Evolutionary conservation across 2,888 invertebrate species (phyloP).

Genomic region (Phortica magna): DNA sequence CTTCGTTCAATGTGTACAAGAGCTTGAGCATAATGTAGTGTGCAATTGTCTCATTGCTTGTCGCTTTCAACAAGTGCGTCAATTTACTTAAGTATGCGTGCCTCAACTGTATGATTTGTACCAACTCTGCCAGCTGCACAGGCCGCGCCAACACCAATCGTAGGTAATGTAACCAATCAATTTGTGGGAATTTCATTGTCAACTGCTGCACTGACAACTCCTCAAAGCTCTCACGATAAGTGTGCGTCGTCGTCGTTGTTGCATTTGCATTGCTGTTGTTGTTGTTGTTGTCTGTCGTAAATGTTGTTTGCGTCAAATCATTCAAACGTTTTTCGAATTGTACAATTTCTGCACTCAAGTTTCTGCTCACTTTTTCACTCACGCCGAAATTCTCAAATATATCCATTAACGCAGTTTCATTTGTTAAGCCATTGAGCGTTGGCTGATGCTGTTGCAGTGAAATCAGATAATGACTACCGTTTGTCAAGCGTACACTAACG

Average conservation of each 20-base stretch:
- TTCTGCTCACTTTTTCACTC: slow-evolving; percentile 47
- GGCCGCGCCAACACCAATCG: slow-evolving; percentile 43
- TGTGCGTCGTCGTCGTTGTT: background rate
- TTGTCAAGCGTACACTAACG: slow-evolving; percentile 60
- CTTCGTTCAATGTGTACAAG: slow-evolving; percentile 56
- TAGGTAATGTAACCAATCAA: slow-evolving; percentile 65
- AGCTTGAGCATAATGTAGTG: slow-evolving; percentile 70
- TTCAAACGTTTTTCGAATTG: slow-evolving; percentile 56
- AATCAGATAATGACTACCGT: slow-evolving; percentile 63
- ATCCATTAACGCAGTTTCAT: slow-evolving; percentile 45
- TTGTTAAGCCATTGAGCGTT: slow-evolving; percentile 31
- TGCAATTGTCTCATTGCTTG: slow-evolving; percentile 65
- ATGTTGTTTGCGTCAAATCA: slow-evolving; percentile 49
- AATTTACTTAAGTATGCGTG: slow-evolving; percentile 55
- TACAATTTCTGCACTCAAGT: slow-evolving; percentile 50
- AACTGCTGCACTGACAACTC: slow-evolving; percentile 55
- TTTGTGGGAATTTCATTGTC: slow-evolving; percentile 50
- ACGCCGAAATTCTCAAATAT: slow-evolving; percentile 62
- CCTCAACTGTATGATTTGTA: slow-evolving; percentile 58
- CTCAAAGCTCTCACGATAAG: slow-evolving; percentile 3
- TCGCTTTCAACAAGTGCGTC: slow-evolving; percentile 46
- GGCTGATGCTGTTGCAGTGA: slow-evolving; percentile 55
- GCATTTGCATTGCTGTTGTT: slow-evolving; percentile 1
- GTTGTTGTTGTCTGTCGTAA: slow-evolving; percentile 34
- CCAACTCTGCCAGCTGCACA: slow-evolving; percentile 40